Conservation (phyloP, 2,888 invertebrate genomes). For the Eupithecia subumbrata region DNA sequence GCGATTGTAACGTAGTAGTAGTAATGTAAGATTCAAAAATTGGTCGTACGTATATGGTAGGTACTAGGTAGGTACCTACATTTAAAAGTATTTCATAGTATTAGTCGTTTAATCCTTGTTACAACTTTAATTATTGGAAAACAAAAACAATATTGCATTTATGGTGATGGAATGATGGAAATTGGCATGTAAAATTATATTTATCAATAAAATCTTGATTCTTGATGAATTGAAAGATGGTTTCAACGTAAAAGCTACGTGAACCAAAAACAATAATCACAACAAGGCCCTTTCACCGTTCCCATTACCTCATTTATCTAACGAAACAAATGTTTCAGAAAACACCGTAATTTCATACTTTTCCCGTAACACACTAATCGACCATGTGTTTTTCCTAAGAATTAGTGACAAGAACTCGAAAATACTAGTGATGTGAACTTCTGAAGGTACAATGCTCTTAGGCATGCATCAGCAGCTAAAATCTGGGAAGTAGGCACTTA, state of each 20-base stretch:
- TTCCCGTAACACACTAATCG: constrained; percentile 21
- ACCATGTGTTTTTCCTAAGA: constrained; percentile 31
- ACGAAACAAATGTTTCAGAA: neutral
- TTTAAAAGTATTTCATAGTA: too few relatives aligned
- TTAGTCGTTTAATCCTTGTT: too few relatives aligned
- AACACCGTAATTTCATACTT: neutral
- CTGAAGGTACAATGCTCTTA: constrained; percentile 30
- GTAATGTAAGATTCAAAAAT: too few relatives aligned
- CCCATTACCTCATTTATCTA: neutral
- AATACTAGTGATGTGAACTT: constrained; percentile 45
- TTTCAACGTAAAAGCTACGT: too few relatives aligned
- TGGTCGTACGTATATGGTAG: too few relatives aligned
- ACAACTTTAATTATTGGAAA: too few relatives aligned
- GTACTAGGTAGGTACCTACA: too few relatives aligned
- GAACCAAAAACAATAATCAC: neutral
- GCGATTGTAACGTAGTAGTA: neutral
- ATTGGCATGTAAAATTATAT: too few relatives aligned
- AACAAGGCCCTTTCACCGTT: neutral
- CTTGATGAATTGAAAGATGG: too few relatives aligned
- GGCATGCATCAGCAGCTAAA: constrained; percentile 15
- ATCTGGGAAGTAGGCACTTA: constrained; percentile 4
- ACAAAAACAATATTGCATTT: too few relatives aligned
- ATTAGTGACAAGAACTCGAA: constrained; percentile 28
- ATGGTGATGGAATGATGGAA: too few relatives aligned
- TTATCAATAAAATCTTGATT: too few relatives aligned